Conservation (phyloP, 2,113 vertebrate genomes). For the Hassar affinis region DNA sequence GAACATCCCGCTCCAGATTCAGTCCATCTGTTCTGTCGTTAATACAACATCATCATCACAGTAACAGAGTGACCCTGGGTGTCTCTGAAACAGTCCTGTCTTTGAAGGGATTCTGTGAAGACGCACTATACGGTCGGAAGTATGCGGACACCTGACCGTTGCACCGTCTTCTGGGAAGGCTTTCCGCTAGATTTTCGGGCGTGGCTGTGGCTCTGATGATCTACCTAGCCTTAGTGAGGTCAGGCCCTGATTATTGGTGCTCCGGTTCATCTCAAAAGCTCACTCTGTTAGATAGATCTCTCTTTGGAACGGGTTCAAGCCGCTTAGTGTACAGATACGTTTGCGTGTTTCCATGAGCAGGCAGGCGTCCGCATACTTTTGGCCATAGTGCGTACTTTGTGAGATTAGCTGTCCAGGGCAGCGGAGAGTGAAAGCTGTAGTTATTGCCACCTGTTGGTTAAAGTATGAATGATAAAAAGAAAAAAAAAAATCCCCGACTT, state of each 20-base stretch:
- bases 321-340: neutral
- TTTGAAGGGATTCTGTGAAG: neutral
- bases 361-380: neutral
- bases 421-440: neutral
- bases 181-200: too few relatives aligned
- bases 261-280: neutral
- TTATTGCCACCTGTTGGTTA: conserved; percentile 8
- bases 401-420: neutral
- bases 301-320: too few relatives aligned
- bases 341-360: neutral
- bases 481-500: neutral
- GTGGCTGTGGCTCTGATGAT: neutral
- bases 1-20: too few relatives aligned
- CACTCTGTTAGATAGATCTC: too few relatives aligned
- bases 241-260: neutral
- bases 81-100: conserved; percentile 7
- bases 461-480: neutral
- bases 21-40: too few relatives aligned
- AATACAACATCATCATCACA: neutral
- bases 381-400: neutral
- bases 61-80: conserved; percentile 34
- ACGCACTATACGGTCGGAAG: neutral
- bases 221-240: neutral
- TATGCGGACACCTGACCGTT: neutral
- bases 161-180: too few relatives aligned